Evolutionary conservation across 2,797 vertebrate species (phyloP).

Genomic region (Ctenosaura bakeri): DNA sequence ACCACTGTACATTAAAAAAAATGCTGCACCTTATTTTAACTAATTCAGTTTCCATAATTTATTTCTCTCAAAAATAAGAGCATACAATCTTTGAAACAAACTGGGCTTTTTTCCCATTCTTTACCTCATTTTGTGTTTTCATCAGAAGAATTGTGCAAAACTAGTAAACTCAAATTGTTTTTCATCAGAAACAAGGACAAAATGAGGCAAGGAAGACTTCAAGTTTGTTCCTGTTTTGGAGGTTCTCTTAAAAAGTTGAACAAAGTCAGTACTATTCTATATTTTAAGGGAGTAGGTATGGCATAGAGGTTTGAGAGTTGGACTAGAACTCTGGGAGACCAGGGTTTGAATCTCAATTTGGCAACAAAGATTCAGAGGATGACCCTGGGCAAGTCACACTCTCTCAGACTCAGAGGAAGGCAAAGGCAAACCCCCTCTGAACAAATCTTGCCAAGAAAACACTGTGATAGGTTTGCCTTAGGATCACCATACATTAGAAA

Average conservation of each 20-base stretch:
- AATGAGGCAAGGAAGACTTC: neutral
- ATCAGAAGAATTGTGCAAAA: conserved; percentile 31
- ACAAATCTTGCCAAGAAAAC: too few species aligned
- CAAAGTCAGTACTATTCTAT: neutral
- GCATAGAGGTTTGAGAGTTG: too few species aligned
- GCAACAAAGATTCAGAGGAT: too few species aligned
- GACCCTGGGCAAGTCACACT: too few species aligned
- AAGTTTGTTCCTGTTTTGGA: conserved; percentile 13
- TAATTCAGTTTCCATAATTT: neutral
- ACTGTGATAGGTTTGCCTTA: too few species aligned
- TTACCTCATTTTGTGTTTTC: neutral
- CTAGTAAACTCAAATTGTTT: conserved; percentile 10
- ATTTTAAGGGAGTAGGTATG: too few species aligned
- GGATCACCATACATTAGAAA: too few species aligned
- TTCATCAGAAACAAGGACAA: neutral
- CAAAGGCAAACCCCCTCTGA: too few species aligned
- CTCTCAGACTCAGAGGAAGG: too few species aligned
- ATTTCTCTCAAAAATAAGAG: neutral
- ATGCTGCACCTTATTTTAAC: neutral
- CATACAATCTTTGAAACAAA: neutral
- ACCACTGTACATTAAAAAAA: neutral
- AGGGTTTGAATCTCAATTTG: neutral
- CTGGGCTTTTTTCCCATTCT: neutral
- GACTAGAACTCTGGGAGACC: too few species aligned
- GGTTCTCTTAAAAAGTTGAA: conserved; percentile 24